phyloP scores from a whole-genome alignment of 2,113 vertebrate species.

The Eurypyga helias region DNA sequence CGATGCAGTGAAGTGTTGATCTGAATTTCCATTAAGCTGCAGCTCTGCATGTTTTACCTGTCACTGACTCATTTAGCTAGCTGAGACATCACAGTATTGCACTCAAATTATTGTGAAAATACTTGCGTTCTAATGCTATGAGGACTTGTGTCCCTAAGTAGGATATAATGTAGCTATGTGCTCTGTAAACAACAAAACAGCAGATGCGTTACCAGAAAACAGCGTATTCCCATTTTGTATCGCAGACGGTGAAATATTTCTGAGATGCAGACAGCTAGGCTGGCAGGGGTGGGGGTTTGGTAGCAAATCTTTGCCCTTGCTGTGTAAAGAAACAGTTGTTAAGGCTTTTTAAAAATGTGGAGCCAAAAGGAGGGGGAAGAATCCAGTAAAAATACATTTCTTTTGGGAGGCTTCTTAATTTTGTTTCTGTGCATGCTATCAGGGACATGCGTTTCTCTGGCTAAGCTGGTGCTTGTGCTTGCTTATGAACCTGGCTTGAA shows the following conservation, averaged over 20 bases:
- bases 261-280: constrained; percentile 47
- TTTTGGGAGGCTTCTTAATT: constrained; percentile 54
- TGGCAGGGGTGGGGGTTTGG: neutral
- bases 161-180: constrained; percentile 68
- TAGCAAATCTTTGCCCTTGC: constrained; percentile 13
- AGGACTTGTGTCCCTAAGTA: constrained; percentile 66
- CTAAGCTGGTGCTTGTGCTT: constrained; percentile 13
- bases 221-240: constrained; percentile 67
- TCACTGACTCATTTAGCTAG: constrained; percentile 80
- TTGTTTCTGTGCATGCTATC: constrained; percentile 43
- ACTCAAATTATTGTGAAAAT: constrained; percentile 71
- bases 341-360: constrained; percentile 11
- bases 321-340: constrained; percentile 5
- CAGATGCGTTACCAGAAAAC: constrained; percentile 52
- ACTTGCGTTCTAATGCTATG: constrained; percentile 72
- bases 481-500: neutral
- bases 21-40: constrained; percentile 64
- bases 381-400: constrained; percentile 71
- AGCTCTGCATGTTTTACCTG: constrained; percentile 75
- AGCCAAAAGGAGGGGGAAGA: constrained; percentile 53
- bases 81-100: constrained; percentile 74
- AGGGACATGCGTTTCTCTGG: constrained; percentile 19
- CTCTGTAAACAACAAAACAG: constrained; percentile 68
- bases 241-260: constrained; percentile 55
- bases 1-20: neutral